Percentiles rank a stretch among this genome's conserved stretches.
Conservation (phyloP, 2,888 invertebrate species). For the Neoascia interrupta region DNA sequence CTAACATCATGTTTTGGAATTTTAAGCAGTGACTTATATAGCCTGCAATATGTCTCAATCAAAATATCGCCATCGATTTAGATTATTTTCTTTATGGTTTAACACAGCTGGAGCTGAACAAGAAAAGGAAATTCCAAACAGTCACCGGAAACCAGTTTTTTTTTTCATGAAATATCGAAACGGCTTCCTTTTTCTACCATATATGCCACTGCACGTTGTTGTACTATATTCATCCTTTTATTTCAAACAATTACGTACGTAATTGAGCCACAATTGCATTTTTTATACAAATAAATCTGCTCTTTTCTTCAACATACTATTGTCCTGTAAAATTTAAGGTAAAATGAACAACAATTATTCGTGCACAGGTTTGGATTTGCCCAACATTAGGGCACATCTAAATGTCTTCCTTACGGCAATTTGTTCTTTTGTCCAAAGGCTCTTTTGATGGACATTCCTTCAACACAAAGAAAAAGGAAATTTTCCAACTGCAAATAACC, state of each 20-base stretch:
- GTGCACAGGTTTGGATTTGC: constrained; percentile 41
- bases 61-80: too few species aligned
- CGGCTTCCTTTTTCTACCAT: constrained; percentile 28
- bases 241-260: constrained; percentile 41
- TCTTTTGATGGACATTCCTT: not conserved
- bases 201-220: constrained; percentile 44
- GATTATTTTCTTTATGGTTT: not conserved
- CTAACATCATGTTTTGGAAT: too few species aligned
- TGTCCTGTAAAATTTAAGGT: constrained; percentile 34
- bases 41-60: too few species aligned
- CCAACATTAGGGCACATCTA: constrained; percentile 54
- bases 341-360: constrained; percentile 31
- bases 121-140: constrained; percentile 3
- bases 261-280: constrained; percentile 53
- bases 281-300: constrained; percentile 12
- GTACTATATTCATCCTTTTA: constrained; percentile 1
- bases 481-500: constrained; percentile 24
- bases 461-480: constrained; percentile 1
- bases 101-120: constrained; percentile 25
- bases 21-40: too few species aligned
- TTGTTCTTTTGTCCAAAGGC: constrained; percentile 38
- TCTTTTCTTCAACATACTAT: constrained; percentile 11
- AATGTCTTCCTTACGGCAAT: constrained; percentile 60
- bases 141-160: constrained; percentile 24
- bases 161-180: not conserved